Base-by-base conservation (phyloP, 2,113 vertebrate genomes). In the Sphyrna mokarran region DNA sequence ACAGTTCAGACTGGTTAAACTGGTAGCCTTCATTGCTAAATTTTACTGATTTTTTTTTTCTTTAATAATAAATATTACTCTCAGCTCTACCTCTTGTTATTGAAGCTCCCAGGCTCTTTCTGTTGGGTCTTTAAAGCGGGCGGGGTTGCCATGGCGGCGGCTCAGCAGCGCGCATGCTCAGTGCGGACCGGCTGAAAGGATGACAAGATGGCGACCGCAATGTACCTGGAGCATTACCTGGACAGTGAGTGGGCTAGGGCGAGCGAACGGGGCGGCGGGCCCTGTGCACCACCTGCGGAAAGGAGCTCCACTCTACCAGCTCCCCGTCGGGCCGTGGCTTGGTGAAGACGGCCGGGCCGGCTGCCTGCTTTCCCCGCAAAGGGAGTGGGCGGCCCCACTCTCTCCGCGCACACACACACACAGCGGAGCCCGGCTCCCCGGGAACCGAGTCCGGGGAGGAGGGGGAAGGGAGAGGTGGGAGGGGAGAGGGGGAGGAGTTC, bases 191-290 rank as follows among this genome's bases (percentile, higher is more conserved):
- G 96, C 96, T 96, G 96, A 96, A 96, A 96, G 96, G 95, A 95
- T 96, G 66, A 90, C 94, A 98, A 98, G 97, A 99, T 99, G 98
- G 98, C 99, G 98, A 98, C 98, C 66, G 99, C 99, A 96, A 98
- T 99, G 97, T 99, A 99, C 96, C 97, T 99, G 97, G 99, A 99
- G 97, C 99, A 99, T 97, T 99, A 99, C 96, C 98, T 99, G 96
- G 99, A 99, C 97, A 99, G 99, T 99, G 96, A 99, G 98, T 98
- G 48, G 48, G n/a, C n/a, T n/a, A n/a, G 4, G 48, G 2, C 3
- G 1, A 54, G 48, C 48, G 48, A 96, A 10, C 18, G n/a, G 68
- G 22, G 93, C 93, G 6, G 93, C 22, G 40, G 40, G 37, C 11
- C 33, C 58, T 6, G 37, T 40, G 14, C 37, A 9, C 22, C 37